A percentile compares a stretch with the other conserved stretches of the same genome.
Evolutionary conservation across 2,888 invertebrate species (phyloP).

Genomic region (Folsomia manolachei): DNA sequence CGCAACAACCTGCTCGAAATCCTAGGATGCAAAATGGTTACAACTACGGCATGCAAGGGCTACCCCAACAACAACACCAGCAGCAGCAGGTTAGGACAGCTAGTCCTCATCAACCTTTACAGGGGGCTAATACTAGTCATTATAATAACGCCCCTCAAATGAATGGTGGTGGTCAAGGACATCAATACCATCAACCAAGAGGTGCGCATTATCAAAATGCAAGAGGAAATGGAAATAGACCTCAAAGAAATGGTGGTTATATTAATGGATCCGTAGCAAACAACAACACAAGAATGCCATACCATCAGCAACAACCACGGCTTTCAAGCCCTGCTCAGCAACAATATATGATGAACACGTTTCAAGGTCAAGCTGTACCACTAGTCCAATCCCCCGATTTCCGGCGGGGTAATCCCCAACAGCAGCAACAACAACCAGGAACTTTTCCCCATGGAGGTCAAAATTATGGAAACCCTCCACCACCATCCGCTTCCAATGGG

Average conservation of each 20-base stretch:
- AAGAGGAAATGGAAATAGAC: constrained; percentile 34
- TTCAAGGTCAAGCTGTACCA: constrained; percentile 39
- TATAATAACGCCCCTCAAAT: constrained; percentile 15
- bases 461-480: constrained; percentile 26
- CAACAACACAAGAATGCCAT: constrained; percentile 45
- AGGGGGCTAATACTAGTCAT: constrained; percentile 13
- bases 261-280: constrained; percentile 44
- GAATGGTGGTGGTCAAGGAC: neutral
- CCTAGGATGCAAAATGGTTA: constrained; percentile 3
- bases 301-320: constrained; percentile 38
- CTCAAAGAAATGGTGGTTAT: constrained; percentile 38
- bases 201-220: constrained; percentile 5
- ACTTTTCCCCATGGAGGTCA: constrained; percentile 19
- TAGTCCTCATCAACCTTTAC: constrained; percentile 9
- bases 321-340: constrained; percentile 38
- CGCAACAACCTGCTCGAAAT: constrained; percentile 19
- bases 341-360: constrained; percentile 38
- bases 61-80: constrained; percentile 4
- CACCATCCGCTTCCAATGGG: constrained; percentile 43
- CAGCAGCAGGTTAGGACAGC: constrained; percentile 10
- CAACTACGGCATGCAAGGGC: constrained; percentile 26
- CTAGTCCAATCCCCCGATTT: constrained; percentile 38
- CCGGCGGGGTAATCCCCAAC: constrained; percentile 39
- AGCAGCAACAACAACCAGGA: constrained; percentile 23
- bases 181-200: constrained; percentile 10